Evolutionary conservation across 2,888 invertebrate species (phyloP).

Genomic region (Caenorhabditis uteleia): DNA sequence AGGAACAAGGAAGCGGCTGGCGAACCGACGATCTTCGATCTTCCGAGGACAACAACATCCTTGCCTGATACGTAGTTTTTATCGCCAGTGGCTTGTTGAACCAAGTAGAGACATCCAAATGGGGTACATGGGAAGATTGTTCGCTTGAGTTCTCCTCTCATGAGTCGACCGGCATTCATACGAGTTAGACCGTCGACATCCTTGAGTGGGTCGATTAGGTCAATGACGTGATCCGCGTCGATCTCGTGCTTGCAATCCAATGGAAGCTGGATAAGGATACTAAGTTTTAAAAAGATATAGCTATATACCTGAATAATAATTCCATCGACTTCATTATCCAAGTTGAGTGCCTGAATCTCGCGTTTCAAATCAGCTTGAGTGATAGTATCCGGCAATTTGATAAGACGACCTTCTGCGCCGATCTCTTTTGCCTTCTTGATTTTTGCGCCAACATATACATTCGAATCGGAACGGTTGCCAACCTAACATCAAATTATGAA

Average conservation of each 20-base stretch:
- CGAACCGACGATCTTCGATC: conserved; percentile 96
- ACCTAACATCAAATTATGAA: too few relatives aligned
- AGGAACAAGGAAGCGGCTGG: conserved; percentile 91
- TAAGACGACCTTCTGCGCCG: conserved; percentile 78
- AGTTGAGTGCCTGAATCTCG: conserved; percentile 81
- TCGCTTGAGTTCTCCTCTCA: conserved; percentile 81
- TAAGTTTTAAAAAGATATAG: neutral
- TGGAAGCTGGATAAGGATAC: conserved; percentile 75
- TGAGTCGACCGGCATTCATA: conserved; percentile 88
- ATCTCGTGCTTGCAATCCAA: conserved; percentile 84
- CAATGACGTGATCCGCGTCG: conserved; percentile 81
- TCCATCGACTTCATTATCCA: conserved; percentile 78
- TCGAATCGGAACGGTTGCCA: conserved; percentile 93
- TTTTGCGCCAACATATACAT: conserved; percentile 97
- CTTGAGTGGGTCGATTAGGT: conserved; percentile 77
- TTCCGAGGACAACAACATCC: conserved; percentile 88
- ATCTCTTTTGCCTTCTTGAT: conserved; percentile 88
- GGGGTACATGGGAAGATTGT: conserved; percentile 94
- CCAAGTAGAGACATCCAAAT: conserved; percentile 89
- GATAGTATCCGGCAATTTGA: conserved; percentile 81
- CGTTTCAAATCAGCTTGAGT: conserved; percentile 76
- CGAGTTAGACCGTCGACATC: conserved; percentile 72
- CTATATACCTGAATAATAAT: conserved; percentile 70
- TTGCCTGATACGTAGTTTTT: conserved; percentile 60
- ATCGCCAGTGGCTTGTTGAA: conserved; percentile 74